Base-by-base conservation (phyloP, 30 jellyfish, hydroid and myxozoan genomes). In the Catostylus mosaicus region DNA sequence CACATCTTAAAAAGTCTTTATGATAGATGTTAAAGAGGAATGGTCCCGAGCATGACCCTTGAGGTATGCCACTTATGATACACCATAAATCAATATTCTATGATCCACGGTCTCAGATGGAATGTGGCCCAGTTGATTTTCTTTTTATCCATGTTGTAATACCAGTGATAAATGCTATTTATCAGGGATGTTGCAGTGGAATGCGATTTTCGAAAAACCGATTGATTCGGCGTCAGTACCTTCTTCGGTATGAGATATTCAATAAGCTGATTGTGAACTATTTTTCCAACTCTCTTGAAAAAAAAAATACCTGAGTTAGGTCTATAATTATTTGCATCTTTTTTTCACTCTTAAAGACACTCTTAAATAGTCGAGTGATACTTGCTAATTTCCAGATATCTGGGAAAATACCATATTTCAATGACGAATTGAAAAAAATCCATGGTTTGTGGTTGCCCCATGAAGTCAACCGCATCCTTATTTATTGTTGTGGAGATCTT, bases 181-280 rank as follows among this genome's bases (percentile, higher is more conserved):
- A 62, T 80, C 67, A 80, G 83, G 36, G 89, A 60, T 78, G 89
- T 61, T 60, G 20, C 45, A 30, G 84, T 78, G 34, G 83, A 43
- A 61, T 30, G 23, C 22, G 24, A 31, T 66, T 67, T 65, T 50
- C 70, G 57, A 50, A 80, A 80, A 66, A 72, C 85, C 3, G 83
- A 78, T 62, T 78, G 84, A 40, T n/a, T 45, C 1, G 29, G 37
- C 35, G 90, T 60, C 72, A 76, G n/a, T 35, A 31, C 26, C 22
- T 60, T 60, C 22, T 60, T 52, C 3, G 62, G 2, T 54, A 29
- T 30, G 27, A 76, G 88, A 31, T 37, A 57, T 22, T 76, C 88
- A 48, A 46, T n/a, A 40, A 73, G 46, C 77, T 73, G 85, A 33
- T 73, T 78, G 52, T 38, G 85, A 26, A 73, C 85, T 30, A 38